Base-by-base conservation (phyloP, 2,113 vertebrate genomes). In the Rhabdomys dilectus region DNA sequence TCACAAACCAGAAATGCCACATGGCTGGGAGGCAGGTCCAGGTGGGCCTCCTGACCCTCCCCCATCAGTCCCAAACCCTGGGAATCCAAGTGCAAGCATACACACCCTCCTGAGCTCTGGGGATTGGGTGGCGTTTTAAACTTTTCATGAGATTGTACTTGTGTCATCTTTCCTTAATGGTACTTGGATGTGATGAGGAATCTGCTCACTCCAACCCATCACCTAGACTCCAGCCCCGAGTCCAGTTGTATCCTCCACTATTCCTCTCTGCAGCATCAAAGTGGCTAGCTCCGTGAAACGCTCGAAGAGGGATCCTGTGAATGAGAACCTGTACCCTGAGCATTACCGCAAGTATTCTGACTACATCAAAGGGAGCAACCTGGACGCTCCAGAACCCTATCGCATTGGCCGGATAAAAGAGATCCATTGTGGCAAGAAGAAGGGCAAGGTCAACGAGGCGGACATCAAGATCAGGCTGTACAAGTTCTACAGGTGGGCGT, bases 341-440 rank as follows among this genome's bases (percentile, higher is more conserved):
- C 99, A 99, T 95, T 99, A 99, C 98, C 98, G 99, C 10, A 99
- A 99, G 53, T 99, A 99, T 36, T 99, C 99, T 0, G 99, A 99
- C 95, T 99, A 99, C 98, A 99, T 99, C 94, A 99, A 99, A 91
- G 99, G 99, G 13, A 99, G 99, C 97, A 99, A 99, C 98, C 97
- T 99, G 96, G 99, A 99, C 0, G 99, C 99, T 0, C 99, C 99
- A 0, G 98, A 99, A 39, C 99, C 99, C 0, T 99, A 98, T 94
- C 99, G 99, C 1, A 96, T 99, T 0, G 99, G 99, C 0, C 99
- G 99, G 39, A 99, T 99, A 96, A 99, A 99, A 90, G 99, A 99
- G 98, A 99, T 99, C 96, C 99, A 99, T 98, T 99, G 99, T 97
- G 96, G 87, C 96, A 98, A 99, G 17, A 99, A 99, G 8, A 99